Conservation (phyloP, 2,113 vertebrate genomes). For the Rissa tridactyla region DNA sequence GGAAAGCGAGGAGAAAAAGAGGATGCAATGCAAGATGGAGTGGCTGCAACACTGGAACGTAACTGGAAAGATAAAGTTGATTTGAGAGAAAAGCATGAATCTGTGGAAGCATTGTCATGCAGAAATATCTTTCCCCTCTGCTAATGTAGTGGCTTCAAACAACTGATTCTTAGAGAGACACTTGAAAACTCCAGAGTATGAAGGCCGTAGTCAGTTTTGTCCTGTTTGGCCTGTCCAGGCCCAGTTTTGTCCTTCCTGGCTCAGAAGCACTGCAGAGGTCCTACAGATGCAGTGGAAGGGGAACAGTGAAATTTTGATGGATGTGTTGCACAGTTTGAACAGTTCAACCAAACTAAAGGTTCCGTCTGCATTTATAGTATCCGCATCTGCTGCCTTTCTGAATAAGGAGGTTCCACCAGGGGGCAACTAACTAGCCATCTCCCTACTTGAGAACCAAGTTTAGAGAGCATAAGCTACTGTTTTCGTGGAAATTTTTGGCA, state of each 20-base stretch:
- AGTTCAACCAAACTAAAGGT: neutral
- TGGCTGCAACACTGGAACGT: neutral
- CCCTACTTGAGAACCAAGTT: neutral
- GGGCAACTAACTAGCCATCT: neutral
- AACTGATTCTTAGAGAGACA: neutral
- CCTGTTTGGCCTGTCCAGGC: neutral
- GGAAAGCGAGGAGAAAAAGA: neutral
- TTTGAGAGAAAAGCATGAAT: neutral
- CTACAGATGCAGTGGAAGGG: neutral
- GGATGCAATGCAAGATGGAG: neutral
- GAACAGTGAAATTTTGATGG: neutral
- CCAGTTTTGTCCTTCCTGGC: neutral
- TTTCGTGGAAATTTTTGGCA: neutral
- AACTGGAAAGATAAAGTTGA: neutral
- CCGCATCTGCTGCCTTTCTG: neutral
- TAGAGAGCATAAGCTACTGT: neutral
- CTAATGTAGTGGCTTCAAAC: neutral
- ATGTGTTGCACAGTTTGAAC: neutral
- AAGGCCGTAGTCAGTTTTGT: neutral
- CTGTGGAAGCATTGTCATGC: neutral
- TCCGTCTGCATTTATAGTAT: neutral
- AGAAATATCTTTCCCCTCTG: neutral
- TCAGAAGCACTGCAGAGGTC: neutral
- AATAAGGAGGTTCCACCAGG: neutral
- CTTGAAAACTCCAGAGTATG: neutral